phyloP scores from a whole-genome alignment of 2,888 invertebrate species.

The Cephus pulcher region DNA sequence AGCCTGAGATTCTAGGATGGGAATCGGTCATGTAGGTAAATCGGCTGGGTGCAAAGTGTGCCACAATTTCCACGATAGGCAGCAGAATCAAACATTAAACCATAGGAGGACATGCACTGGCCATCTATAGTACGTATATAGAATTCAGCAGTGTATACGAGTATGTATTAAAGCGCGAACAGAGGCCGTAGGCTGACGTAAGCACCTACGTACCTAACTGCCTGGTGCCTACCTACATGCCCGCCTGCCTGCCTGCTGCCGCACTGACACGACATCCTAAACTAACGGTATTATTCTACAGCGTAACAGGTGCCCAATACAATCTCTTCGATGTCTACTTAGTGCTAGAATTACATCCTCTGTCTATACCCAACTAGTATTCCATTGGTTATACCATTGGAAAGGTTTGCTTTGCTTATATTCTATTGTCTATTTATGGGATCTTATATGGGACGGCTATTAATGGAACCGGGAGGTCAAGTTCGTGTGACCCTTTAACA shows the following conservation, averaged over 20 bases:
- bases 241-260: constrained; percentile 45
- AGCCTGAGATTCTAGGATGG: not conserved
- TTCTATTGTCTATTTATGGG: not conserved
- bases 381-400: not conserved
- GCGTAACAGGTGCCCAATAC: constrained; percentile 62
- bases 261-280: constrained; percentile 55
- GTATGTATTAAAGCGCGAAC: not conserved
- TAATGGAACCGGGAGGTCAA: not conserved
- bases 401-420: not conserved
- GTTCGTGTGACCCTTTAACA: not conserved
- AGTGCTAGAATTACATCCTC: constrained; percentile 25
- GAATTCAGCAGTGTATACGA: not conserved
- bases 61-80: not conserved
- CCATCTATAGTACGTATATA: not conserved
- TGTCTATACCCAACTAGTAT: not conserved
- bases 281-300: constrained; percentile 60
- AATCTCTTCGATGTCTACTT: constrained; percentile 39
- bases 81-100: not conserved
- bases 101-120: not conserved
- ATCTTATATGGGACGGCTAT: not conserved
- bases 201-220: not conserved
- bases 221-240: not conserved
- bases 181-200: constrained; percentile 23
- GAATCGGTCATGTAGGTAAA: not conserved
- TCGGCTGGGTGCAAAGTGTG: not conserved